Conservation (phyloP, 2,888 invertebrate species). For the Hartigia nigra region DNA sequence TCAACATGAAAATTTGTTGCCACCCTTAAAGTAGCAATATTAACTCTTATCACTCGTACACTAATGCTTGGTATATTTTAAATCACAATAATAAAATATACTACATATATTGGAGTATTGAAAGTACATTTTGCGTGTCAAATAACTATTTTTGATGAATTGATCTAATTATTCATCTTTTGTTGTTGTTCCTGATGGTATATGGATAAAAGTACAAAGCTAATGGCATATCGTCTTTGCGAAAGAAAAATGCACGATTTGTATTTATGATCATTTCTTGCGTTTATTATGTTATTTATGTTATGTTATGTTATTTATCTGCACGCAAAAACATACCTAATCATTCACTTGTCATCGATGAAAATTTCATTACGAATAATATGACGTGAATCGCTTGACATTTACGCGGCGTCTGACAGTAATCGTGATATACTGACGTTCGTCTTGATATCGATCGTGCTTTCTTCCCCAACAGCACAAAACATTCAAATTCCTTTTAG, state of each 20-base stretch:
- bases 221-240: background rate
- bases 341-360: background rate
- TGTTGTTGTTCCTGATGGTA: background rate
- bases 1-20: background rate
- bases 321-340: background rate
- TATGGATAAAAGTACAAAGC: background rate
- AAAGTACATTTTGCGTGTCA: background rate
- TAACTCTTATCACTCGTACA: background rate
- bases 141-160: background rate
- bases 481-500: no score
- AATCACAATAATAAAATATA: background rate
- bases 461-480: no score
- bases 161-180: background rate
- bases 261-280: background rate
- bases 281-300: conserved; percentile 9
- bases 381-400: background rate
- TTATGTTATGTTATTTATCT: background rate
- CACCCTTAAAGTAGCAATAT: background rate
- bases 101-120: background rate
- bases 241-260: background rate
- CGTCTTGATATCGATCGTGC: conserved; percentile 42
- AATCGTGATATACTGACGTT: conserved; percentile 49
- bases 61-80: background rate
- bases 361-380: background rate
- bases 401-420: background rate